Conservation (phyloP, 2,113 vertebrate species). For the Sebastes schlegelii region DNA sequence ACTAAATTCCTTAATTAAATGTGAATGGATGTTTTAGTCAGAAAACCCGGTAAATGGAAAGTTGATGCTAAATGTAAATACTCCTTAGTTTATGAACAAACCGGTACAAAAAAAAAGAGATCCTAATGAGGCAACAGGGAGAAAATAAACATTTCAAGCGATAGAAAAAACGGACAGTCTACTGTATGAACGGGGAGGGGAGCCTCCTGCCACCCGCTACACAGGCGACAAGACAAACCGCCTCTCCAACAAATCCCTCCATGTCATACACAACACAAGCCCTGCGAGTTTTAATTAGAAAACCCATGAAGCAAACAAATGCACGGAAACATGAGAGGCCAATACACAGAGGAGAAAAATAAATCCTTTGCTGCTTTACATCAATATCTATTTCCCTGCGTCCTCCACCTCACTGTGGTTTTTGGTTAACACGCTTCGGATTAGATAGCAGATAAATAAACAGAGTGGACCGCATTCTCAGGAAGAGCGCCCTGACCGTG, state of each 20-base stretch:
- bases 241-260: constrained; percentile 41
- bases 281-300: constrained; percentile 74
- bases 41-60: constrained; percentile 24
- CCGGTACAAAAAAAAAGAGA: not conserved
- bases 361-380: constrained; percentile 66
- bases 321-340: constrained; percentile 68
- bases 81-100: constrained; percentile 5
- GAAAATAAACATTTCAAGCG: constrained; percentile 41
- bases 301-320: constrained; percentile 76
- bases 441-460: constrained; percentile 79
- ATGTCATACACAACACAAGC: constrained; percentile 60
- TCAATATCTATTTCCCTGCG: constrained; percentile 68
- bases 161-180: constrained; percentile 32
- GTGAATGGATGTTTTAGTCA: constrained; percentile 41
- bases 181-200: constrained; percentile 16
- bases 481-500: constrained; percentile 58
- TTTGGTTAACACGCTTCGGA: constrained; percentile 73
- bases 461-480: constrained; percentile 54
- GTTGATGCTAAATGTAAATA: constrained; percentile 19
- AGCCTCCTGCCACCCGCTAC: constrained; percentile 19
- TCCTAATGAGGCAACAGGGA: constrained; percentile 7
- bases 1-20: constrained; percentile 52
- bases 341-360: constrained; percentile 68
- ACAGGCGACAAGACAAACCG: constrained; percentile 39
- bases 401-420: constrained; percentile 76